phyloP scores from a whole-genome alignment of 2,797 vertebrate genomes.

The Cyclopterus lumpus region DNA sequence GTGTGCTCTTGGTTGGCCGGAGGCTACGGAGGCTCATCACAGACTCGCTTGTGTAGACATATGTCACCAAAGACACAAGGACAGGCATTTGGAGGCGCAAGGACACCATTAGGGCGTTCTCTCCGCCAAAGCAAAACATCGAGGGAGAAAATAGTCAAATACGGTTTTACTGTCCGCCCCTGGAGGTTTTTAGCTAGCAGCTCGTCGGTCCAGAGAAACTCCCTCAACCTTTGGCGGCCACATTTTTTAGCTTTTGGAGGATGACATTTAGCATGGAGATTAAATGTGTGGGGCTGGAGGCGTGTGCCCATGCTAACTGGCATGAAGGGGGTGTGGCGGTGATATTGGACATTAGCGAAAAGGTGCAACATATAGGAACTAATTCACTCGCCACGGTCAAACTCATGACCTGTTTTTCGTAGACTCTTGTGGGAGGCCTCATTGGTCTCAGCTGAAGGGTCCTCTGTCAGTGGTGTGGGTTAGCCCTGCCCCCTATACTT shows the following conservation, averaged over 20 bases:
- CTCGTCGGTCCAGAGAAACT: neutral
- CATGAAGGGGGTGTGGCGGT: neutral
- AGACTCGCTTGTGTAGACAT: conserved; percentile 46
- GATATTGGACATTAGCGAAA: neutral
- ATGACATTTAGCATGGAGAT: neutral
- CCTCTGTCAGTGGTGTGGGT: neutral
- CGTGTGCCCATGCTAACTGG: neutral
- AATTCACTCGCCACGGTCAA: neutral
- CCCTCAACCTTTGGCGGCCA: neutral
- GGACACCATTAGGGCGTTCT: conserved; percentile 38
- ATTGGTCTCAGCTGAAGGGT: neutral
- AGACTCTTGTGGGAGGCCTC: neutral
- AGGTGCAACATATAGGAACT: neutral
- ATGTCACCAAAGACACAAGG: conserved; percentile 55
- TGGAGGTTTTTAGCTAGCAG: neutral
- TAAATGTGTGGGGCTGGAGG: neutral
- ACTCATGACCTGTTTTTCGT: neutral
- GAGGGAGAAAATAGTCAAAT: conserved; percentile 20
- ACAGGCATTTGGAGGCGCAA: conserved; percentile 37
- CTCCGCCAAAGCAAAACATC: conserved; percentile 10
- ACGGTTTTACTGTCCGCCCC: neutral
- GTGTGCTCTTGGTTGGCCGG: conserved; percentile 44
- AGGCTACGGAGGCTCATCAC: conserved; percentile 54
- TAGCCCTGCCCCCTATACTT: neutral
- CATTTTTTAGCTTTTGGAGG: neutral